Evolutionary conservation across 1,140 invertebrate genomes (phyloP), one percentile per base, ranked within the genome.

Genomic region (Drosophila mayri): DNA sequence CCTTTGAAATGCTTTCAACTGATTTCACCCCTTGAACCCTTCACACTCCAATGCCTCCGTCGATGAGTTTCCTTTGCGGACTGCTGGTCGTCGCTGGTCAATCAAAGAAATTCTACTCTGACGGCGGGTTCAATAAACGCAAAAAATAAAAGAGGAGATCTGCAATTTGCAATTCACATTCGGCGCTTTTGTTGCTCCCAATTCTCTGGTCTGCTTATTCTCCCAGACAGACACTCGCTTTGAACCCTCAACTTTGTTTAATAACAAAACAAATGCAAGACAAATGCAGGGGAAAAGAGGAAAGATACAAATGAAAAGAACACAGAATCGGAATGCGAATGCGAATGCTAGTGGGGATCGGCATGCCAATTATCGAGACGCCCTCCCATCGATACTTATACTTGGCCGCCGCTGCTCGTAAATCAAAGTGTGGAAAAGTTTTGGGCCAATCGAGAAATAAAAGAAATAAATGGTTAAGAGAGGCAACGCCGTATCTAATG

Each of bases 161-260:
- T 71, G 75, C 75, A 66, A 80, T 83, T 88, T 79, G 66, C 68
- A 79, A 76, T 88, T 68, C 59, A 64, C 57, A 57, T 65, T 79
- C 62, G 55, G 43, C 57, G 44, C 46, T 47, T 66, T 65, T 65
- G 64, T 82, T 79, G 62, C 47, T 77, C 47, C 40, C 57, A 50
- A 38, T 74, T 59, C 68, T 28, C 68, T 41, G 12, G 18, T 65
- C 67, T 74, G 66, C 49, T 73, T 28, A 49, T 68, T 76, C 76
- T 83, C 83, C 70, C 66, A 63, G 38, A 62, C 79, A 47, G 43
- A 58, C 63, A 63, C 43, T 63, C 38, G 70, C 71, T 87, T 74
- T 87, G 84, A 87, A 88, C 84, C 76, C 68, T 90, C 62, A 90
- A 90, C 81, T 75, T 76, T 80, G 71, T 75, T 84, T 77, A 87